phyloP scores from a whole-genome alignment of 2,113 vertebrate species.

The Calyptomena viridis region DNA sequence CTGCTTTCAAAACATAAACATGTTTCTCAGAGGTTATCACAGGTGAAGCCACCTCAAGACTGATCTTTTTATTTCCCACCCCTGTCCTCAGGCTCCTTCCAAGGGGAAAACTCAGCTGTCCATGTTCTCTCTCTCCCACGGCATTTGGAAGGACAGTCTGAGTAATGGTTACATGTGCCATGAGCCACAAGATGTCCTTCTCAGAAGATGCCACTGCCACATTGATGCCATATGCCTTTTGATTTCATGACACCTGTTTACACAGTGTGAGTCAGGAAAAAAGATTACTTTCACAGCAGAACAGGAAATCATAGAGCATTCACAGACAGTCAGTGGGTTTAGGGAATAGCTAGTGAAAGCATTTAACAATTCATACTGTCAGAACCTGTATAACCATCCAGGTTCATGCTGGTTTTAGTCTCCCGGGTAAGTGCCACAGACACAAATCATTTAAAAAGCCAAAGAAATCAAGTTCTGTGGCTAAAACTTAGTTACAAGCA shows the following conservation, averaged over 20 bases:
- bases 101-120: background rate
- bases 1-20: background rate
- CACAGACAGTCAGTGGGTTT: background rate
- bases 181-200: slow-evolving; percentile 20
- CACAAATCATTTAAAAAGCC: background rate
- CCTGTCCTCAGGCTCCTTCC: background rate
- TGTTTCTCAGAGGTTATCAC: background rate
- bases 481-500: background rate
- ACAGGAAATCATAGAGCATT: background rate
- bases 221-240: slow-evolving; percentile 54
- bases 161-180: background rate
- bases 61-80: background rate
- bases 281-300: slow-evolving; percentile 28
- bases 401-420: background rate
- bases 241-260: slow-evolving; percentile 54
- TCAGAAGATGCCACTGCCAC: background rate
- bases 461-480: background rate
- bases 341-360: background rate
- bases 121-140: background rate
- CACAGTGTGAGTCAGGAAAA: slow-evolving; percentile 41
- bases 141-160: background rate
- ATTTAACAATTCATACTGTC: background rate
- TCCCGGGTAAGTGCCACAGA: background rate
- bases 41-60: background rate
- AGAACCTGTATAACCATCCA: background rate